Base-by-base conservation (phyloP, 2,797 vertebrate genomes). In the Chelon labrosus region DNA sequence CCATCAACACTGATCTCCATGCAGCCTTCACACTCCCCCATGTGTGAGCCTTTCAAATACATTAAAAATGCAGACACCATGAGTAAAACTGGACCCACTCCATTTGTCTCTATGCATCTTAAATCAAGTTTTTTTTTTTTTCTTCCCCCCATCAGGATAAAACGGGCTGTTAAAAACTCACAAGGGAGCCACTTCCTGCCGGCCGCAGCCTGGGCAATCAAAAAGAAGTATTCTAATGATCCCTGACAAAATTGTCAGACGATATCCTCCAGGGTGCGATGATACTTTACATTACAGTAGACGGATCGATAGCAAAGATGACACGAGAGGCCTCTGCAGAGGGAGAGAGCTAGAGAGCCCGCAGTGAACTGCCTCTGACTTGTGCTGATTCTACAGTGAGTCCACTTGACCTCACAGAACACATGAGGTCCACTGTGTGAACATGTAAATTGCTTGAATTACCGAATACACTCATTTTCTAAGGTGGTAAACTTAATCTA, bases 261-360 rank as follows among this genome's bases (percentile, higher is more conserved):
- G 66, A 94, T 92, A 92, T 91, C 90, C 93, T 90, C 92, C 72
- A 78, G 94, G 91, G 94, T 88, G 84, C 82, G 78, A 92, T 94
- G 91, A 93, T 93, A 91, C 89, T 93, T 94, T 90, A 92, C 89
- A 92, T 93, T 93, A 91, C 77, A 82, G 89, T 83, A 82, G 90
- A 88, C 75, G 56, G 91, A 94, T 95, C 93, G 76, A 95, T 94
- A 82, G 68, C 52, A 73, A 81, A 80, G 67, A 89, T 85, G 90
- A 90, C 88, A 88, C 56, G 70, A 73, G 82, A 81, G 72, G 83
- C 77, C 84, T 83, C 78, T 86, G 83, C 69, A 74, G 79, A 65
- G 74, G 60, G 55, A 73, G 75, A 46, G 47, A 59, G 49, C 65
- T 65, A 53, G 57, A 77, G 65, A 70, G 77, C 41, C 71, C 68